phyloP scores from a whole-genome alignment of 2,113 vertebrate genomes.

The Melanocharis versteri region DNA sequence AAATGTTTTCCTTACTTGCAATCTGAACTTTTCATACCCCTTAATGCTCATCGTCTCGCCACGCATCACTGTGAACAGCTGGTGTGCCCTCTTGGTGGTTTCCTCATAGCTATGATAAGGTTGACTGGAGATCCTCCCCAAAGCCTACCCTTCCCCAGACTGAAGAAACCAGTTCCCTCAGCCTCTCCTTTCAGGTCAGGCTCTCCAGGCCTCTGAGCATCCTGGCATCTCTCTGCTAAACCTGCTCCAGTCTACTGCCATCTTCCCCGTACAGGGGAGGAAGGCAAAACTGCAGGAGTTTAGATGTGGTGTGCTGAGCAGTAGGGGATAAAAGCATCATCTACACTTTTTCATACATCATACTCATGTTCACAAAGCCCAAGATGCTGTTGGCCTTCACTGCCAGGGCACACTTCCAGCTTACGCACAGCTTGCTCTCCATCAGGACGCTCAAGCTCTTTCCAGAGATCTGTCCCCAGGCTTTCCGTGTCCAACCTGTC shows the following conservation, averaged over 20 bases:
- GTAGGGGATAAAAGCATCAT: not conserved
- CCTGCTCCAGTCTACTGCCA: not conserved
- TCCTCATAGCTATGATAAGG: not conserved
- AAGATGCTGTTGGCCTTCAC: not conserved
- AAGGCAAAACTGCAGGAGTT: not conserved
- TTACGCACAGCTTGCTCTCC: not conserved
- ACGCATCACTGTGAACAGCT: not conserved
- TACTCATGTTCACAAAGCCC: not conserved
- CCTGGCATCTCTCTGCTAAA: not conserved
- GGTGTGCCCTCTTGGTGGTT: not conserved
- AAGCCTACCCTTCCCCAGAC: not conserved
- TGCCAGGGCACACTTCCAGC: not conserved
- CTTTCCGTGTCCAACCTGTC: not conserved
- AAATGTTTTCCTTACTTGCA: not conserved
- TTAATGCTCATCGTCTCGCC: not conserved
- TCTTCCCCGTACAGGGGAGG: fast-evolving
- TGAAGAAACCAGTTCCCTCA: not conserved
- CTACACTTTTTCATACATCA: not conserved
- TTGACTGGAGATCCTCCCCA: not conserved
- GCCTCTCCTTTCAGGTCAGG: not conserved
- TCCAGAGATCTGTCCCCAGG: not conserved
- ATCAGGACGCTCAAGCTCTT: not conserved
- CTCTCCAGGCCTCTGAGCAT: not conserved
- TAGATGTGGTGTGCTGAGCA: not conserved
- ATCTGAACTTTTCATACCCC: not conserved